Base-by-base conservation (phyloP, 1,140 invertebrate species). In the Samia ricini region DNA sequence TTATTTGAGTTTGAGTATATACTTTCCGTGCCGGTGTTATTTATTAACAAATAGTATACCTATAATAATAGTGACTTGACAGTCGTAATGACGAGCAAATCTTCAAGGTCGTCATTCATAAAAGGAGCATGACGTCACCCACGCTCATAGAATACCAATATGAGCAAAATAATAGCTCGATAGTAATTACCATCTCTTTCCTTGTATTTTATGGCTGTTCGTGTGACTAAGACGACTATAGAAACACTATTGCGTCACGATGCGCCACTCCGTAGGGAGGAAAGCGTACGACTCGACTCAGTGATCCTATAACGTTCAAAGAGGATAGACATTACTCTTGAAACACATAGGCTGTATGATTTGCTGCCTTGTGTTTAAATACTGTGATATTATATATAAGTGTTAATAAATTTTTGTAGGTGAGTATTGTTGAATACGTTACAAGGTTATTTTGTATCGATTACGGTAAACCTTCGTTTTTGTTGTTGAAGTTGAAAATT, bases 361-460 rank as follows among this genome's bases (percentile, higher is more conserved):
- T 29, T 12, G 52, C 20, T 65, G 63, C 54, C 26, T 60, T 7
- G 58, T 60, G 54, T 26, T 20, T 52, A 18, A 51, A 4, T 50
- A 36, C 63, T 68, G 66, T 68, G 66, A 68, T 68, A 68, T 60
- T 68, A 68, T 61, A 42, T 68, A 8, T 64, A 66, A 60, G 56
- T 42, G 33, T 42, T 48, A 19, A 22, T 24, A 49, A 24, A 20
- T 24, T 52, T 26, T 18, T 33, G 18, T 56, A 52, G 59, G 63
- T 65, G 20, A 65, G 58, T 61, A 56, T 23, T n/a, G 48, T 15
- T 15, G 52, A 12, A 23, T 23, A 23, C 15, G 24, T 24, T 24
- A 24, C 52, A 55, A 55, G 52, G 20, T 23, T 55, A 21, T 52
- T n/a, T 22, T 24, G 10, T 55, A 55, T 55, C 19, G 52, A 55